phyloP scores from a whole-genome alignment of 2,797 vertebrate genomes.

The Danio jaintianensis region DNA sequence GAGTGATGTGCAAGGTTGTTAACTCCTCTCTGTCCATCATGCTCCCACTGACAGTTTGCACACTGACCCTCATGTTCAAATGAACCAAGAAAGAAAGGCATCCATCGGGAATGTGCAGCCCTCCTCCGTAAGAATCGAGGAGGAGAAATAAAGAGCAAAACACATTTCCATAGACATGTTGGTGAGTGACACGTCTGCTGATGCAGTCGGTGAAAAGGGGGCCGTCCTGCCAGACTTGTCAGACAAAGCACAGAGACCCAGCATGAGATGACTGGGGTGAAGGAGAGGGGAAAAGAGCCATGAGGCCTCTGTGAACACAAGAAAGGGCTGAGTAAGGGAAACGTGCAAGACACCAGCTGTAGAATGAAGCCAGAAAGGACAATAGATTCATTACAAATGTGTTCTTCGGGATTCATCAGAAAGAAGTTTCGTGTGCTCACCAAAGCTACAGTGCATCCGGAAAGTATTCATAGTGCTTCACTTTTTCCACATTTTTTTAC shows the following conservation, averaged over 20 bases:
- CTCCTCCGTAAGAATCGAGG: background rate
- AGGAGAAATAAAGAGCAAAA: conserved; percentile 25
- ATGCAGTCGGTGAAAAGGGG: conserved; percentile 20
- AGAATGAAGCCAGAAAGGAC: background rate
- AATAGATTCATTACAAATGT: background rate
- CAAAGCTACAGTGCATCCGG: too few relatives aligned
- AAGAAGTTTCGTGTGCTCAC: too few relatives aligned
- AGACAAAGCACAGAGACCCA: conserved; percentile 20
- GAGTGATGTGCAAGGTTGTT: conserved; percentile 24
- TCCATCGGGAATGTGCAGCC: background rate
- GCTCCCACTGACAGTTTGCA: conserved; percentile 3
- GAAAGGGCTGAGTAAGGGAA: conserved; percentile 28
- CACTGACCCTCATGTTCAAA: background rate
- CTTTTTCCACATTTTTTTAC: too few relatives aligned
- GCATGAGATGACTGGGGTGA: conserved; percentile 29
- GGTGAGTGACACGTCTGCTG: conserved; percentile 47
- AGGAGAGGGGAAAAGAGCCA: conserved; percentile 20
- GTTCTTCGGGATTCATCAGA: background rate
- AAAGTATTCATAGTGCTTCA: too few relatives aligned
- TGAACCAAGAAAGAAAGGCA: conserved; percentile 13
- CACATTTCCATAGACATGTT: conserved; percentile 28
- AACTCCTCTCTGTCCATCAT: conserved; percentile 27
- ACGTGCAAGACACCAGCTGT: conserved; percentile 1
- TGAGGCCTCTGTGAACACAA: conserved; percentile 3
- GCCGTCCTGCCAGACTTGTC: conserved; percentile 29